These are phyloP conservation scores for Thelaira solivaga DNA, from an alignment of 2,888 invertebrate genomes.

Conservation along the genomic window DNA sequence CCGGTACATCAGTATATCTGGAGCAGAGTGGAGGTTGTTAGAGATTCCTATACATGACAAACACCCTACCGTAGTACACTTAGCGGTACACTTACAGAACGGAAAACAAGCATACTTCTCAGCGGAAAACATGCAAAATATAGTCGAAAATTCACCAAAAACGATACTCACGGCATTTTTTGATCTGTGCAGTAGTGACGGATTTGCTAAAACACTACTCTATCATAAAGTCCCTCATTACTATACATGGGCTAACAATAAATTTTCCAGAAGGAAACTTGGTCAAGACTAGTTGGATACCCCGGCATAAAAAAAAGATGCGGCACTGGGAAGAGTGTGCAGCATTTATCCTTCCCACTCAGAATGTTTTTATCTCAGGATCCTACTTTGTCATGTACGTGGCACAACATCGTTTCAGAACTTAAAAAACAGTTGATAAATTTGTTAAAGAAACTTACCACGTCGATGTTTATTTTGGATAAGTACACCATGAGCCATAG, in stretches of 20 bases:
- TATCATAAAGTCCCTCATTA: slow-evolving; percentile 26
- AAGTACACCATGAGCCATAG: no score
- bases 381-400: background rate
- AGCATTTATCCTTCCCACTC: slow-evolving; percentile 26
- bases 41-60: slow-evolving; percentile 23
- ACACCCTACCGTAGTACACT: slow-evolving; percentile 12
- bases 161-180: slow-evolving; percentile 27
- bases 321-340: slow-evolving; percentile 31
- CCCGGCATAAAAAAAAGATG: slow-evolving; percentile 14
- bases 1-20: slow-evolving; percentile 27
- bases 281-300: background rate
- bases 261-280: slow-evolving; percentile 12
- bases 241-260: slow-evolving; percentile 10
- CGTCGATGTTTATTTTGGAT: no score
- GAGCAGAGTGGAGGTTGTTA: slow-evolving; percentile 34
- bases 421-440: slow-evolving; percentile 34
- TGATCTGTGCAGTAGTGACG: slow-evolving; percentile 9
- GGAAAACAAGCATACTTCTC: background rate
- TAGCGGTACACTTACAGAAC: slow-evolving; percentile 20
- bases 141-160: background rate
- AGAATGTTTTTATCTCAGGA: slow-evolving; percentile 27
- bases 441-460: slow-evolving; percentile 15
- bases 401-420: slow-evolving; percentile 30
- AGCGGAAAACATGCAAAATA: background rate
- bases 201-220: slow-evolving; percentile 26